Evolutionary conservation across 2,797 vertebrate species (phyloP).

Genomic region (Staurois parvus): DNA sequence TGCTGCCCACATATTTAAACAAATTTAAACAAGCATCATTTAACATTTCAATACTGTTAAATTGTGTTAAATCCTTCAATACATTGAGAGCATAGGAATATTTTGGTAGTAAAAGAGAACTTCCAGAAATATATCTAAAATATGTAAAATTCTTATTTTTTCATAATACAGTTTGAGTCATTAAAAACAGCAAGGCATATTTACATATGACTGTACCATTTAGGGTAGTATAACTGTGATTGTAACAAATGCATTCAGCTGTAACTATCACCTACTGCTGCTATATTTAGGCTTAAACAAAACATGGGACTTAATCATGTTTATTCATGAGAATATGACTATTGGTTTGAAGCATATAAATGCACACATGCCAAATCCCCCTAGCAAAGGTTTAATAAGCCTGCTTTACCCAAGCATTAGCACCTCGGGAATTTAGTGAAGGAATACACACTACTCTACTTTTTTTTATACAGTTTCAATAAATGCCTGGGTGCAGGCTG

Average conservation of each 20-base stretch:
- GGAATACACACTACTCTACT: background rate
- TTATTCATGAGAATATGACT: slow-evolving; percentile 46
- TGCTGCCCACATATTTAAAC: too few species aligned
- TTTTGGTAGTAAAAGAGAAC: background rate
- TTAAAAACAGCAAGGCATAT: background rate
- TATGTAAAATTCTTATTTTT: background rate
- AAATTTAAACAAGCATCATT: background rate
- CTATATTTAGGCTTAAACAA: slow-evolving; percentile 24
- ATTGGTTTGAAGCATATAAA: slow-evolving; percentile 27
- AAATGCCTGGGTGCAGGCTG: background rate
- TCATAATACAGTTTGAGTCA: background rate
- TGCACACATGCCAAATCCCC: slow-evolving; percentile 17
- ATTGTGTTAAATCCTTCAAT: background rate
- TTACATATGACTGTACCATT: background rate
- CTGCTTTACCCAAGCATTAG: slow-evolving; percentile 9
- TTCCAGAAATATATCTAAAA: background rate
- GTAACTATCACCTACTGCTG: slow-evolving; percentile 34
- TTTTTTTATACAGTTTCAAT: background rate
- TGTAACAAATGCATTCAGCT: slow-evolving; percentile 20
- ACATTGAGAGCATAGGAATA: background rate
- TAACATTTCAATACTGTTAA: background rate
- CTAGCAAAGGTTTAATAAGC: slow-evolving; percentile 23
- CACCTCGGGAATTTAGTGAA: slow-evolving; percentile 6
- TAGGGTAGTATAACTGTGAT: background rate
- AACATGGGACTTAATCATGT: slow-evolving; percentile 25